Percentiles rank a stretch among this genome's conserved stretches.
Evolutionary conservation across 2,113 vertebrate genomes (phyloP).

Genomic region (Callospermophilus lateralis): DNA sequence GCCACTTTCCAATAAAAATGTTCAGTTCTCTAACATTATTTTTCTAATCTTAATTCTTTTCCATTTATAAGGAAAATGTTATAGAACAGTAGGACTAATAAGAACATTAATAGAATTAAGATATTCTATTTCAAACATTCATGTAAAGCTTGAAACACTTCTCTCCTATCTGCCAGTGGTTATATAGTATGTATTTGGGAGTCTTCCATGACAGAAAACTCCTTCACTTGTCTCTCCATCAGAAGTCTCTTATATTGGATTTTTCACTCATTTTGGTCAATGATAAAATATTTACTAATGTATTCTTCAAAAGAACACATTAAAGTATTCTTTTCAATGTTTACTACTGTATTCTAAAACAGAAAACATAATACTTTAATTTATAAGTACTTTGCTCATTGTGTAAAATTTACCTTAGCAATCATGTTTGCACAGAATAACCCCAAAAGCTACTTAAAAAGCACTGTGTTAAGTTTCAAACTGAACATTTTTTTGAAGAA

Average conservation of each 20-base stretch:
- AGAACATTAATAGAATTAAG: background rate
- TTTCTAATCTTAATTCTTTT: conserved; percentile 35
- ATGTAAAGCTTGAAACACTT: background rate
- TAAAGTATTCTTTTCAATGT: too few relatives aligned
- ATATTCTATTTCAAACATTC: background rate
- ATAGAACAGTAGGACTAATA: background rate
- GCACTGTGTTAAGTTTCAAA: background rate
- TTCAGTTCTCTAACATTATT: background rate
- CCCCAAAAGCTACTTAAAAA: background rate
- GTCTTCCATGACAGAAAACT: background rate
- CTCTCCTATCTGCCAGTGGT: background rate
- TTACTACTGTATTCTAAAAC: conserved; percentile 5
- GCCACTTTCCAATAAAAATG: conserved; percentile 18
- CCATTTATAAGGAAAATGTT: background rate
- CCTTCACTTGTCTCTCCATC: background rate
- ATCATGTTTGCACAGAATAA: conserved; percentile 26
- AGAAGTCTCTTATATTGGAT: background rate
- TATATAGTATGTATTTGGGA: background rate
- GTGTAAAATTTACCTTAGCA: conserved; percentile 12
- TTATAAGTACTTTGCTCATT: background rate
- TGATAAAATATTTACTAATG: background rate
- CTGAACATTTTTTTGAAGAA: background rate
- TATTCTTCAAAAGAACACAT: too few relatives aligned
- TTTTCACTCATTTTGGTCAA: conserved; percentile 1
- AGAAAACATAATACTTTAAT: background rate